A percentile compares a stretch with the other conserved stretches of the same genome.
These are phyloP conservation scores for Muscicapa striata DNA, from an alignment of 2,797 vertebrate species.

Conservation along the genomic window DNA sequence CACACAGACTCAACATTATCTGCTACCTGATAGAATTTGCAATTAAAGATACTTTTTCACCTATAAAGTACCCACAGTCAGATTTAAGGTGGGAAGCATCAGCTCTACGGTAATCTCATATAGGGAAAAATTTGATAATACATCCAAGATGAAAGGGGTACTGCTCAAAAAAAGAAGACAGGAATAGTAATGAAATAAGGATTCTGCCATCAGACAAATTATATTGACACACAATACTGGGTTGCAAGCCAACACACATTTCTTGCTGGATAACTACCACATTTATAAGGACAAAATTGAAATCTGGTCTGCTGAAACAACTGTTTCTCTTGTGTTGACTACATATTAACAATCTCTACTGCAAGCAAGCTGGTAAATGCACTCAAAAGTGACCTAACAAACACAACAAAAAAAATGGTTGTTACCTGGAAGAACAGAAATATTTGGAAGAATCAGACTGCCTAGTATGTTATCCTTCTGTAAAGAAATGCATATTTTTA, in stretches of 20 bases:
- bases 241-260: not conserved
- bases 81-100: not conserved
- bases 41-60: not conserved
- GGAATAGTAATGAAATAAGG: not conserved
- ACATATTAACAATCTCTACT: not conserved
- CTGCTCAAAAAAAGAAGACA: not conserved
- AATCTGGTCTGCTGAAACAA: not conserved
- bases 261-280: not conserved
- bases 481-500: not conserved
- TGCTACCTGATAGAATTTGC: not conserved
- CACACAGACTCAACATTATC: not conserved
- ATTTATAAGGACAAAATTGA: not conserved
- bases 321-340: not conserved
- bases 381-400: not conserved
- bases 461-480: not conserved
- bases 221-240: not conserved
- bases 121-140: not conserved
- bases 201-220: not conserved
- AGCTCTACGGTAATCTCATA: not conserved
- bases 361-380: not conserved
- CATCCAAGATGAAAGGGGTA: not conserved
- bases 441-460: not conserved
- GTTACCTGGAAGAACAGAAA: not conserved
- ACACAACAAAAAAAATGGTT: not conserved
- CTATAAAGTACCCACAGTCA: not conserved